Evolutionary conservation across 2,113 vertebrate genomes (phyloP), one percentile per base, ranked within the genome.

Genomic region (Ceyx margarethae): DNA sequence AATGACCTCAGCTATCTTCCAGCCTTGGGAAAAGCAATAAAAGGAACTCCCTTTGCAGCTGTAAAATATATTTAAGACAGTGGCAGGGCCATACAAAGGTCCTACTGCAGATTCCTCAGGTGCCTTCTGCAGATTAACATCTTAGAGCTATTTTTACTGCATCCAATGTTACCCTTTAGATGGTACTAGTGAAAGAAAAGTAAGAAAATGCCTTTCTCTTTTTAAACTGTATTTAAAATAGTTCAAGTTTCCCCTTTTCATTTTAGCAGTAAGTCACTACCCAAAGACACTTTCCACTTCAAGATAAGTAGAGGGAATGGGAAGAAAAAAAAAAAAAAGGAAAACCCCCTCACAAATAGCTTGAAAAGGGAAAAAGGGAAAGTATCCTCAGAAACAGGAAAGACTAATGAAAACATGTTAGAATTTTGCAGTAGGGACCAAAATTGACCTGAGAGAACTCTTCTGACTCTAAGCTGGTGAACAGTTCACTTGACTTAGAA

Each of bases 401-500:
- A 75, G 14, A 45, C 56, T 94, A 85, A 78, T 45, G 78, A 5
- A 74, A 93, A 88, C 5, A 33, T 89, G 65, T 45, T 71, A 65
- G 33, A 77, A 85, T 71, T 83, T 77, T 74, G 46, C 72, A 77
- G 1, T 15, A 0, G 0, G 33, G 35, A 61, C 42, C 26, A 90
- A 58, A 91, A 67, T 17, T 60, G 56, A 85, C 86, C 65, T 74
- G 10, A 56, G 46, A 93, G 51, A 89, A 79, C 68, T 51, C 46
- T 89, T 93, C 68, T 72, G 68, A 42, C 53, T 81, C 71, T 65
- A 57, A 86, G 92, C 46, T 58, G 42, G 2, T 50, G 22, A 78
- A 82, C 50, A 73, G 54, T 72, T 95, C 66, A 82, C 64, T 91
- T 87, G 40, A 73, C 80, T 87, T 92, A 80, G 67, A 94, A 87